Percentiles rank a stretch among this genome's conserved stretches.
Evolutionary conservation across 2,113 vertebrate genomes (phyloP).

Genomic region (Semnornis frantzii): DNA sequence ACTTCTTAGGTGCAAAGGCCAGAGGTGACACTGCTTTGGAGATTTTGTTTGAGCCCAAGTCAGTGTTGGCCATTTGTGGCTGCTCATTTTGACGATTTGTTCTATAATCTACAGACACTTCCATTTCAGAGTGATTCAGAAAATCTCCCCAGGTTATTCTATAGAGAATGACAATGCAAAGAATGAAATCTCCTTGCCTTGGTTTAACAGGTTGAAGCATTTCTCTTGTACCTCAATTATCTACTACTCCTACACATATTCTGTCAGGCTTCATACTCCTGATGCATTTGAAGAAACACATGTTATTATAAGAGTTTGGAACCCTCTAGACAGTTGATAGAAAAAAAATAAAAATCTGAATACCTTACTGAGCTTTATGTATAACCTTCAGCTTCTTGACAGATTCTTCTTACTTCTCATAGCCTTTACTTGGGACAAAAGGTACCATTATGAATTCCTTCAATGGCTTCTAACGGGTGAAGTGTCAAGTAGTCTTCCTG

Average conservation of each 20-base stretch:
- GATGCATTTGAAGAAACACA: background rate
- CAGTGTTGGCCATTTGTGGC: background rate
- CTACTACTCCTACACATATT: background rate
- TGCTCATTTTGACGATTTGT: background rate
- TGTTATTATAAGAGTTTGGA: background rate
- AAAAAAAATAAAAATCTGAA: background rate
- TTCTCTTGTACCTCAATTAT: background rate
- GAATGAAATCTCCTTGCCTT: background rate
- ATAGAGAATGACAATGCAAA: background rate
- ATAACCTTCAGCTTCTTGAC: background rate
- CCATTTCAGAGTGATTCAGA: background rate
- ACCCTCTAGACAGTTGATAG: background rate
- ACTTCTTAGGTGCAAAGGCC: background rate
- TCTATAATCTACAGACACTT: background rate
- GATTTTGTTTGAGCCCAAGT: background rate
- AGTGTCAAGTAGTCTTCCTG: background rate
- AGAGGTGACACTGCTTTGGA: background rate
- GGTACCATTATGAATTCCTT: background rate
- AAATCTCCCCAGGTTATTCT: background rate
- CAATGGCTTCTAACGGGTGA: background rate
- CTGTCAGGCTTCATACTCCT: background rate
- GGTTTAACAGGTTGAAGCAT: background rate
- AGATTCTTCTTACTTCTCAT: background rate
- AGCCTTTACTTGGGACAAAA: background rate
- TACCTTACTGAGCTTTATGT: background rate